Base-by-base conservation (phyloP, 2,888 invertebrate genomes). In the Horisme vitalbata region DNA sequence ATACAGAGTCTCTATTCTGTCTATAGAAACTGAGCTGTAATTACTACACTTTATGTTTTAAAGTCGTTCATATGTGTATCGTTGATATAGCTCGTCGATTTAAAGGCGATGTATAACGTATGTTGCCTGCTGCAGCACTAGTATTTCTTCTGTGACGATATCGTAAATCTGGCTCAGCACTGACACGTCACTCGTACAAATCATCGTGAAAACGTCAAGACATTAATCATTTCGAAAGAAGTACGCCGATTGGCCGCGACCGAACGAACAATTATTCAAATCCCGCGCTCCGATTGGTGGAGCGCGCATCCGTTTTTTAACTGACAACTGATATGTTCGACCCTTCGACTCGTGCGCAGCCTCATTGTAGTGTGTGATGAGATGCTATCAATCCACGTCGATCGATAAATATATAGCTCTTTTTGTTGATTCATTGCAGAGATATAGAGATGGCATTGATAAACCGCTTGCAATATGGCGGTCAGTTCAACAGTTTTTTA, bases 251-350 rank as follows among this genome's bases (percentile, higher is more conserved):
- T 89, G 88, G 88, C 67, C 72, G 72, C 65, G 62, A 63, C 71
- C 63, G 74, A 78, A 75, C 79, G 85, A 83, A 86, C 86, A 86
- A 88, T 88, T 89, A 89, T 89, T 88, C 83, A 85, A 88, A 88
- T 76, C 72, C 68, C 63, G 75, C 64, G 60, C 70, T 59, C 63
- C 65, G 72, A 88, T 88, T 89, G 88, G 88, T 63, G 70, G 64
- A 57, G 55, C 62, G 59, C 62, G 52, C 63, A 63, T 70, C 68
- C 69, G 73, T 81, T 85, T 85, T 86, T 86, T 83, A 77, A 71
- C 71, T 78, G 85, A 82, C 83, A 83, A 75, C 68, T 86, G 87
- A 89, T 86, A 79, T 84, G 84, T 86, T 77, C 84, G 81, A 74
- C 83, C 85, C 85, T 84, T 83, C 84, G 79, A 83, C 85, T 82